Conservation (phyloP, 1,140 invertebrate genomes). For the Physella acuta region DNA sequence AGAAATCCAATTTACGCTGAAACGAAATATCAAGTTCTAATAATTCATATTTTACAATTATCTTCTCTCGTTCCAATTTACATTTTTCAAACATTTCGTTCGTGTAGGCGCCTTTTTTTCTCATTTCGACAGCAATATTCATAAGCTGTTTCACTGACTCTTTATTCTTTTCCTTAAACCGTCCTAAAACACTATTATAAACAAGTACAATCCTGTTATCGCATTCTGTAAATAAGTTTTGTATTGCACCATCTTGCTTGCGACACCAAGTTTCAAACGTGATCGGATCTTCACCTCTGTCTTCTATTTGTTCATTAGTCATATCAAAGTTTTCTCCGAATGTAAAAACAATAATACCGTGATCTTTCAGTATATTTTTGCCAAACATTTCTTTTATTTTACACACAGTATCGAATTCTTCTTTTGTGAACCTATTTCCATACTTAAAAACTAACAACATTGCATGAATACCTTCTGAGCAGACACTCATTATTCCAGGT, state of each 20-base stretch:
- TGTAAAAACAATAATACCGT: conserved; percentile 5
- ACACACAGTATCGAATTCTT: not conserved
- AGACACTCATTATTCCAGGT: no score
- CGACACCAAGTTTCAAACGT: conserved; percentile 4
- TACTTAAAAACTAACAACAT: conserved; percentile 1
- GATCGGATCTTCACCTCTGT: not conserved
- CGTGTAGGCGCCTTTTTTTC: not conserved
- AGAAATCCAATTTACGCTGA: no score
- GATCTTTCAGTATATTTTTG: not conserved
- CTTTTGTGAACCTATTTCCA: not conserved
- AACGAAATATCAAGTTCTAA: no score
- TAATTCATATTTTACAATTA: not conserved
- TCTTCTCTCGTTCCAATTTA: not conserved
- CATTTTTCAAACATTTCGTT: not conserved
- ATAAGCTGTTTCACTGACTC: not conserved
- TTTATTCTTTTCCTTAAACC: not conserved
- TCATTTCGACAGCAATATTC: not conserved
- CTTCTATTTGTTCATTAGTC: not conserved
- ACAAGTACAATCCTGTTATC: not conserved
- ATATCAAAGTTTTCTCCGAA: conserved; percentile 8
- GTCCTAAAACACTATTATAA: not conserved
- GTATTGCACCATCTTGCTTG: not conserved
- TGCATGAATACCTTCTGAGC: not conserved
- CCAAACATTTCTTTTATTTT: conserved; percentile 4
- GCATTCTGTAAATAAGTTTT: not conserved